Evolutionary conservation across 2,888 invertebrate species (phyloP).

Genomic region (Apamea anceps): DNA sequence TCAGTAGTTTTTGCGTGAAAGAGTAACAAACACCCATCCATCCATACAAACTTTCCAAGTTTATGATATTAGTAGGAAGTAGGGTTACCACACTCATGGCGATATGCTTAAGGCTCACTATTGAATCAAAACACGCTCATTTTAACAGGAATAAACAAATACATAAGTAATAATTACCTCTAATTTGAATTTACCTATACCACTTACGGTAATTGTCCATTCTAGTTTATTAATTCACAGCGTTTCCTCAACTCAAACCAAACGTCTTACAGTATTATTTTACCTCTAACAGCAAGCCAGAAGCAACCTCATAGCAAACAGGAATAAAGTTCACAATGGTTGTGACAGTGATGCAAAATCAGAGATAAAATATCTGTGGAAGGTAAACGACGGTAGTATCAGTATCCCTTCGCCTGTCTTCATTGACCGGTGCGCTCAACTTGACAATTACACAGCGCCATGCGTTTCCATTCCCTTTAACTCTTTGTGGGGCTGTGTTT

Average conservation of each 20-base stretch:
- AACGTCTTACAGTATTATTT: not conserved
- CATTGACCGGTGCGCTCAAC: conserved; percentile 29
- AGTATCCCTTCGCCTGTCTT: not conserved
- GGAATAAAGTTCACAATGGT: not conserved
- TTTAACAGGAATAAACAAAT: not conserved
- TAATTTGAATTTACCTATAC: not conserved
- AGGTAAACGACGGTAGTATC: not conserved
- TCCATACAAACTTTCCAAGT: no score
- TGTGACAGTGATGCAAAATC: not conserved
- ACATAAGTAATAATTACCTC: no score
- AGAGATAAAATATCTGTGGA: not conserved
- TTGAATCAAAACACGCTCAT: not conserved
- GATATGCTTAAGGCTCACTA: no score
- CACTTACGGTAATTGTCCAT: not conserved
- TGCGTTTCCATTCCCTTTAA: conserved; percentile 47
- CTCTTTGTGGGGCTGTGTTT: conserved; percentile 42
- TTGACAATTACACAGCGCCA: conserved; percentile 33
- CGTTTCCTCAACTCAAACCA: not conserved
- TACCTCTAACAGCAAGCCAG: not conserved
- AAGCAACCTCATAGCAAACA: not conserved
- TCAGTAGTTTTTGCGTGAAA: no score
- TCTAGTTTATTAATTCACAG: not conserved
- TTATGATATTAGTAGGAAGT: no score
- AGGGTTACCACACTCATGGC: no score
- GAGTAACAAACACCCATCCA: no score